Conservation (phyloP, 2,888 invertebrate species). For the Yponomeuta plumbellus region DNA sequence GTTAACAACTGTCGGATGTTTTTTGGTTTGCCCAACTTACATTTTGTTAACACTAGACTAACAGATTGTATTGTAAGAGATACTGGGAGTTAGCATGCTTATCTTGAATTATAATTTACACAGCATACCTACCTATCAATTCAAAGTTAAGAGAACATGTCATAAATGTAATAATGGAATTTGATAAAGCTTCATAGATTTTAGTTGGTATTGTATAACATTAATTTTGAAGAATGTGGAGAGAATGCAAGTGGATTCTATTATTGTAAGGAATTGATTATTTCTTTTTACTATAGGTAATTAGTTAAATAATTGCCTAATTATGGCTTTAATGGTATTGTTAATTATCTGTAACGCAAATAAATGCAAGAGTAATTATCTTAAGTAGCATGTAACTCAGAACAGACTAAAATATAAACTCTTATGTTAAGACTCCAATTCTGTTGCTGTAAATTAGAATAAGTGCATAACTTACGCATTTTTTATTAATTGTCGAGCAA, state of each 20-base stretch:
- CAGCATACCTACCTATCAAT: no score
- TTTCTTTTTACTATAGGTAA: constrained; percentile 22
- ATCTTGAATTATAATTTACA: no score
- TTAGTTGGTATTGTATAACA: no score
- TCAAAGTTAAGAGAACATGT: no score
- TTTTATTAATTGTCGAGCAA: not conserved
- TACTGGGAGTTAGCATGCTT: no score
- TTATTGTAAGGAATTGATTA: constrained; percentile 5
- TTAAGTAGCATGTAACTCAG: no score
- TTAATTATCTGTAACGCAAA: not conserved
- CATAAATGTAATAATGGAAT: not conserved
- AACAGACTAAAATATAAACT: no score
- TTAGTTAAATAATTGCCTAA: constrained; percentile 35
- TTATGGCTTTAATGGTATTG: constrained; percentile 2
- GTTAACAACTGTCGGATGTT: no score
- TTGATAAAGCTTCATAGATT: not conserved
- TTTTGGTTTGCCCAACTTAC: no score
- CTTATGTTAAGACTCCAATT: not conserved
- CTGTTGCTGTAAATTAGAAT: not conserved
- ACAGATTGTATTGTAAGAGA: no score
- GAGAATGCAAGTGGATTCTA: not conserved
- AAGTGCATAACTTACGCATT: not conserved
- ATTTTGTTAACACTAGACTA: no score
- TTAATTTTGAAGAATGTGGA: not conserved
- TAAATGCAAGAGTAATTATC: not conserved